Conservation (phyloP, 2,797 vertebrate genomes). For the Anabas testudineus region DNA sequence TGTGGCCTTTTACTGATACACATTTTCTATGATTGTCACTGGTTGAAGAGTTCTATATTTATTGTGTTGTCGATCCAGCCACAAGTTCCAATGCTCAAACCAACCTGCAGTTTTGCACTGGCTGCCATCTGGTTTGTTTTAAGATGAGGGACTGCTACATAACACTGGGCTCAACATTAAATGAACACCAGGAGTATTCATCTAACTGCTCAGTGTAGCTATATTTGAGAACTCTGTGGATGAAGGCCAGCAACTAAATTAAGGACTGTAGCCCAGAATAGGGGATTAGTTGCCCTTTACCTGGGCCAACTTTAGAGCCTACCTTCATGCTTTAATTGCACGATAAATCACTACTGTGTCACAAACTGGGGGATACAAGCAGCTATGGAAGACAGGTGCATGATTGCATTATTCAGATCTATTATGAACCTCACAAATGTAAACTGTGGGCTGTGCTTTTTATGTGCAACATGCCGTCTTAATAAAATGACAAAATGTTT, state of each 20-base stretch:
- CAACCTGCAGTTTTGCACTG: neutral
- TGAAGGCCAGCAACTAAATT: conserved; percentile 43
- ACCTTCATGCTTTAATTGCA: conserved; percentile 9
- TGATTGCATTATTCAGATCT: neutral
- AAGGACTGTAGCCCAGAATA: conserved; percentile 32
- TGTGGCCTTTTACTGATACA: neutral
- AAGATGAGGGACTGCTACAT: conserved; percentile 14
- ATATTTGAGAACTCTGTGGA: conserved; percentile 16
- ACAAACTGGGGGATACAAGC: neutral
- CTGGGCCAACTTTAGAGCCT: conserved; percentile 29
- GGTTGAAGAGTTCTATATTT: neutral
- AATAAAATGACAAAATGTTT: neutral
- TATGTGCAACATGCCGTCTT: too few relatives aligned
- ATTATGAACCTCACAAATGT: neutral
- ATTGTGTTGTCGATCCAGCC: neutral
- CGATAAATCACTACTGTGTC: conserved; percentile 18
- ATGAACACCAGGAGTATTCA: neutral
- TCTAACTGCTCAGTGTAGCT: conserved; percentile 1
- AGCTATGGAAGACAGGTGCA: neutral
- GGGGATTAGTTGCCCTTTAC: conserved; percentile 55
- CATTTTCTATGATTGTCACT: conserved; percentile 7
- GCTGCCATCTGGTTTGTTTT: neutral
- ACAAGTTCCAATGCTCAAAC: neutral
- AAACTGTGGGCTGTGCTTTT: neutral
- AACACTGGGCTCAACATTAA: conserved; percentile 2